Percentiles rank a stretch among this genome's conserved stretches.
phyloP scores from a whole-genome alignment of 2,888 invertebrate species.

The Azorinus chamasolen region DNA sequence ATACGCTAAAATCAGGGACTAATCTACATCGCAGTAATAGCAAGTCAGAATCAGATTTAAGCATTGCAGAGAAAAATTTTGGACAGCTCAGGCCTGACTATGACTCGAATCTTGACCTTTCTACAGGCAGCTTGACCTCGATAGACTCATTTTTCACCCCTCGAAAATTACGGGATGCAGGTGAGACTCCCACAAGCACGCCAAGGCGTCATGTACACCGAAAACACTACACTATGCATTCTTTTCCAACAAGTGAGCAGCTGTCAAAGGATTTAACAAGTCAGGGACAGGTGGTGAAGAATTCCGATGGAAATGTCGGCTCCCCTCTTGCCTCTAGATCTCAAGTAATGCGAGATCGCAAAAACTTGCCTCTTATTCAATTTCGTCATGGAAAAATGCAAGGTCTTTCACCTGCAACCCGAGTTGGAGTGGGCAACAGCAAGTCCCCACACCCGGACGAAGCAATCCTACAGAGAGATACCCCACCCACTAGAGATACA shows the following conservation, averaged over 20 bases:
- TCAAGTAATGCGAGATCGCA: constrained; percentile 20
- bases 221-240: constrained; percentile 58
- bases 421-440: constrained; percentile 37
- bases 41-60: constrained; percentile 59
- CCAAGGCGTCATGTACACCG: constrained; percentile 47
- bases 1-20: constrained; percentile 51
- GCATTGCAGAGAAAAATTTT: constrained; percentile 51
- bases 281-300: constrained; percentile 4
- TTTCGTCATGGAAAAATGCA: constrained; percentile 60
- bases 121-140: constrained; percentile 52
- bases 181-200: constrained; percentile 67
- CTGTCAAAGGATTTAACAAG: constrained; percentile 40
- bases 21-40: constrained; percentile 56
- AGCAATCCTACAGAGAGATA: constrained; percentile 33
- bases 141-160: constrained; percentile 59
- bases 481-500: constrained; percentile 43
- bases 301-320: constrained; percentile 23
- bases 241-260: constrained; percentile 54
- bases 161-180: constrained; percentile 63
- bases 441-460: constrained; percentile 63
- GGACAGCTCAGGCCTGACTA: constrained; percentile 40
- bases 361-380: constrained; percentile 59
- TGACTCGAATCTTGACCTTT: constrained; percentile 54
- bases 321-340: constrained; percentile 27
- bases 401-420: constrained; percentile 8